Base-by-base conservation (phyloP, 1,140 invertebrate species). In the Pseudoatta argentina region DNA sequence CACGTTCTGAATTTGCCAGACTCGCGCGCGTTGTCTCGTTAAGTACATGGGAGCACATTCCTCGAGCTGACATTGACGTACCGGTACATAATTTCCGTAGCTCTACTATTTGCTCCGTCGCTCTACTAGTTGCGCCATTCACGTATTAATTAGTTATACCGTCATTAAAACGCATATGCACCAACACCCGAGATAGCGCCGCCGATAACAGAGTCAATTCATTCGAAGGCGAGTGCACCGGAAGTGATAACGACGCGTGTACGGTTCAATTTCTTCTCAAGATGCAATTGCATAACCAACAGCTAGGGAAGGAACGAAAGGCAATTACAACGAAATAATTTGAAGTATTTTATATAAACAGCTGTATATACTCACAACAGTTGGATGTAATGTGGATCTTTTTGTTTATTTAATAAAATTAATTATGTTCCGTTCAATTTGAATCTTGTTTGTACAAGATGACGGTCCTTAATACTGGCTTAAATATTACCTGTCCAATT, bases 81-180 rank as follows among this genome's bases (percentile, higher is more conserved):
- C 44, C 76, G 44, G 34, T 44, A 67, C 53, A 66, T 81, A 83
- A 90, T 90, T 88, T 85, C 67, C 81, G 75, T 87, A 61, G 75
- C 67, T 59, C 55, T 21, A 16, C 53, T 89, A 85, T 89, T 88
- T 57, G 48, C 27, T 1, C 3, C 81, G 69, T 79, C 55, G 71
- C 67, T 64, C 48, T 21, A 16, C 55, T 89, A 85, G 85, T 89
- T 53, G 27, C 76, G 53, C 69, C 85, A 21, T 66, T 72, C 34
- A 73, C 30, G 57, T 48, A 59, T 82, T 73, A 86, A 89, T 89
- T 83, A 67, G 86, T 87, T 83, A 85, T 48, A 61, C 55, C 69
- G 66, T 79, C 79, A 79, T 85, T 85, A 75, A 71, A 78, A 85
- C 53, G 82, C 75, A 53, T 67, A 18, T 8, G 14, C 39, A 51